phyloP scores from a whole-genome alignment of 2,888 invertebrate genomes.

The Drosophila percnosoma region DNA sequence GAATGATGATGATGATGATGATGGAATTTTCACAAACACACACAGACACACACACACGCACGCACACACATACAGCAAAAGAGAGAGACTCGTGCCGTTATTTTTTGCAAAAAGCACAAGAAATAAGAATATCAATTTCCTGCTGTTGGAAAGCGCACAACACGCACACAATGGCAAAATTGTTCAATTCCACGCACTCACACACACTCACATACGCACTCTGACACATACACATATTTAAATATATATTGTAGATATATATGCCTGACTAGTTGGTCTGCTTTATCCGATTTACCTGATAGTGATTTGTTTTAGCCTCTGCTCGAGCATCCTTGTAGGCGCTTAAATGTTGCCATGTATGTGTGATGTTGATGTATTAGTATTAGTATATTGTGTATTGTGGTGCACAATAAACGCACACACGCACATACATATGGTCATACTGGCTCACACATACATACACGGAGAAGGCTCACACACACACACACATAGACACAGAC shows the following conservation, averaged over 20 bases:
- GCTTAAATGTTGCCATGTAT: slow-evolving; percentile 47
- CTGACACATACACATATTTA: slow-evolving; percentile 21
- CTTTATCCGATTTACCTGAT: slow-evolving; percentile 55
- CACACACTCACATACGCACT: slow-evolving; percentile 42
- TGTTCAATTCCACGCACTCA: slow-evolving; percentile 57
- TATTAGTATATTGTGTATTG: slow-evolving; percentile 50
- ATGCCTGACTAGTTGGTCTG: slow-evolving; percentile 26
- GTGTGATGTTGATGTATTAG: slow-evolving; percentile 22
- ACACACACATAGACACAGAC: slow-evolving; percentile 26
- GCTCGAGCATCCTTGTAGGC: slow-evolving; percentile 50
- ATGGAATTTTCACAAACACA: slow-evolving; percentile 69
- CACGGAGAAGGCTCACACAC: slow-evolving; percentile 31
- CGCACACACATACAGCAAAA: slow-evolving; percentile 21
- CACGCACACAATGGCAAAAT: slow-evolving; percentile 59
- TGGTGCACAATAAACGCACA: slow-evolving; percentile 54
- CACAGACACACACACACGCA: neutral
- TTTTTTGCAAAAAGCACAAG: slow-evolving; percentile 72
- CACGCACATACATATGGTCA: slow-evolving; percentile 59
- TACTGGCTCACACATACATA: slow-evolving; percentile 49
- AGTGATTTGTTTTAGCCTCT: slow-evolving; percentile 32
- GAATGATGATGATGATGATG: slow-evolving; percentile 62
- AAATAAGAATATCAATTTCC: slow-evolving; percentile 80
- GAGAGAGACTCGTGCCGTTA: slow-evolving; percentile 52
- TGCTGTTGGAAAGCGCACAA: slow-evolving; percentile 68
- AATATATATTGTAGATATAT: slow-evolving; percentile 7